phyloP scores from a whole-genome alignment of 2,797 vertebrate genomes.

The Anguilla marmorata region DNA sequence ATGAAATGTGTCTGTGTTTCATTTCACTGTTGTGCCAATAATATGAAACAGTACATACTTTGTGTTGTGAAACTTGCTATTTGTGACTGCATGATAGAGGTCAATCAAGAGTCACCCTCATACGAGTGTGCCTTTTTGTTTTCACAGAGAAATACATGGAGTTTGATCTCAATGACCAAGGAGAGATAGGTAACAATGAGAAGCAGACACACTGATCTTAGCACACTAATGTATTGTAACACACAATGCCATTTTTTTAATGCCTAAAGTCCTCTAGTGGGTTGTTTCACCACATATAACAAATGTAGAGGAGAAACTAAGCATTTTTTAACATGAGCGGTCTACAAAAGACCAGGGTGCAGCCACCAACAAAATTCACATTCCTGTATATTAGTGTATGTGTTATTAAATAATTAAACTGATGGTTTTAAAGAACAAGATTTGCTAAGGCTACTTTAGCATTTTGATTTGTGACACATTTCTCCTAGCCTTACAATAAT shows the following conservation, averaged over 20 bases:
- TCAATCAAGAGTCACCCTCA: background rate
- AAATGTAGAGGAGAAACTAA: background rate
- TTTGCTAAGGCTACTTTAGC: background rate
- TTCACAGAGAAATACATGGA: slow-evolving; percentile 82
- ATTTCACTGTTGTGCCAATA: background rate
- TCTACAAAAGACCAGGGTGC: background rate
- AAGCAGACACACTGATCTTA: background rate
- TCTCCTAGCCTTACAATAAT: background rate
- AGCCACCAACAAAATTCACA: background rate
- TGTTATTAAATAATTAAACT: background rate
- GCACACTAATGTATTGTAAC: background rate
- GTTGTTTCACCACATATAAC: background rate
- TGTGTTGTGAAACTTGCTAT: too few species aligned
- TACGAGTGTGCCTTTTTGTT: slow-evolving; percentile 33
- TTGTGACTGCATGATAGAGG: background rate
- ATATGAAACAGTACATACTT: background rate
- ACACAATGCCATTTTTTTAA: background rate
- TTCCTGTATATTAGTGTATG: background rate
- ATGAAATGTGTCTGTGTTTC: background rate
- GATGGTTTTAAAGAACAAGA: background rate
- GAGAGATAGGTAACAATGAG: slow-evolving; percentile 74
- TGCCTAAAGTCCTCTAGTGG: background rate
- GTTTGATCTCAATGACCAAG: slow-evolving; percentile 81
- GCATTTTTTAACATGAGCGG: background rate
- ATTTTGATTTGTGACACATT: background rate